phyloP scores from a whole-genome alignment of 2,797 vertebrate species.

The Anabacerthia variegaticeps region DNA sequence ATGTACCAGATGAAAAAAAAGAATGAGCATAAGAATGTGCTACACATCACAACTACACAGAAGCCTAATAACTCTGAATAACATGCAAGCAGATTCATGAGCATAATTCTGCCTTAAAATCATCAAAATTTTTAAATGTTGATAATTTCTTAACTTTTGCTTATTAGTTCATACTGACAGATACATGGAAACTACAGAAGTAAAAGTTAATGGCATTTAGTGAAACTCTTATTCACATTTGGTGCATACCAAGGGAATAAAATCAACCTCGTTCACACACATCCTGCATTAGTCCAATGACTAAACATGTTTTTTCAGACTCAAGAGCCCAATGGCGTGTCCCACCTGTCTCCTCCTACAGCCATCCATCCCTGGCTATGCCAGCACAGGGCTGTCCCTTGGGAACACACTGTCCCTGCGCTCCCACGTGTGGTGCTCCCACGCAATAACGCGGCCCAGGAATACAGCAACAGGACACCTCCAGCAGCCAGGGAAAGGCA shows the following conservation, averaged over 20 bases:
- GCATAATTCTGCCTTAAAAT: background rate
- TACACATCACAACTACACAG: background rate
- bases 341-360: background rate
- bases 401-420: too few relatives aligned
- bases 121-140: background rate
- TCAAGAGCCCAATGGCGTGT: background rate
- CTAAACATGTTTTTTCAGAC: background rate
- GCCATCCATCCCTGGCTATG: too few relatives aligned
- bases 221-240: background rate
- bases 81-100: background rate
- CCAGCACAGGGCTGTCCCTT: background rate
- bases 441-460: too few relatives aligned
- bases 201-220: background rate
- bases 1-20: background rate
- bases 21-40: background rate
- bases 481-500: fast-evolving
- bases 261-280: background rate
- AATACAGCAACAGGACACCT: too few relatives aligned
- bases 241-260: background rate
- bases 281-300: background rate
- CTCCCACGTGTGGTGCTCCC: too few relatives aligned
- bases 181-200: background rate
- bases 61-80: background rate
- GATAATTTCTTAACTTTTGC: background rate
- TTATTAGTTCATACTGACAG: background rate